Evolutionary conservation across 2,113 vertebrate genomes (phyloP).

Genomic region (Aptenodytes forsteri): DNA sequence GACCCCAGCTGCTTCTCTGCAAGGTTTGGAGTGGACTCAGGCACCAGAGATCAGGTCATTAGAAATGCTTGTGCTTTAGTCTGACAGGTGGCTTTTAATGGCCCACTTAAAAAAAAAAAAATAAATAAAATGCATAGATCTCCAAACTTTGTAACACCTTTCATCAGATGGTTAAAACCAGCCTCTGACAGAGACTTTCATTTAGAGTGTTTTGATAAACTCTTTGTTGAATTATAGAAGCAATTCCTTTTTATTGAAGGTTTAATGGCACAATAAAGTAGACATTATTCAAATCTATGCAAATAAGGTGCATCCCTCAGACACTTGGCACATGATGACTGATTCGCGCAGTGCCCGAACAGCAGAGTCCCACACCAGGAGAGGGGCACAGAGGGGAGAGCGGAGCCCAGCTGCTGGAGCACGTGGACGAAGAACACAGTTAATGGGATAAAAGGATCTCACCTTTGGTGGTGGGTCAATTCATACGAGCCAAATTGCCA

Average conservation of each 20-base stretch:
- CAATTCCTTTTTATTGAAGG: conserved; percentile 25
- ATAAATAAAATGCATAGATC: not conserved
- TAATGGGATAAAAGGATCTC: not conserved
- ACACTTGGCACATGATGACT: not conserved
- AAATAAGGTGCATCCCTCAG: not conserved
- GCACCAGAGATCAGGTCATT: not conserved
- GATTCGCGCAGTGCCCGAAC: not conserved
- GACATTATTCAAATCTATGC: conserved; percentile 40
- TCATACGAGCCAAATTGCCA: rapidly evolving
- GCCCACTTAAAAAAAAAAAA: not conserved
- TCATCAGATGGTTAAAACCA: not conserved
- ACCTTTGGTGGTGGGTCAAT: not conserved
- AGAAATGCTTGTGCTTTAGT: not conserved
- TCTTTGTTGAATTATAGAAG: not conserved
- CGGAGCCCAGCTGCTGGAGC: not conserved
- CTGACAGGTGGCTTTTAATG: not conserved
- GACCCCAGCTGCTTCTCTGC: not conserved
- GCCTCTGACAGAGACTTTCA: not conserved
- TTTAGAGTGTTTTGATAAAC: not conserved
- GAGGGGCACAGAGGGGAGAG: not conserved
- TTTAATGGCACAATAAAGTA: conserved; percentile 33
- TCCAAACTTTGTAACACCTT: not conserved
- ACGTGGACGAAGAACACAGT: rapidly evolving
- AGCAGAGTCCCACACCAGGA: not conserved
- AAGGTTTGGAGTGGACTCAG: not conserved